Evolutionary conservation across 2,113 vertebrate genomes (phyloP), one percentile per base, ranked within the genome.

Genomic region (Columbina picui): DNA sequence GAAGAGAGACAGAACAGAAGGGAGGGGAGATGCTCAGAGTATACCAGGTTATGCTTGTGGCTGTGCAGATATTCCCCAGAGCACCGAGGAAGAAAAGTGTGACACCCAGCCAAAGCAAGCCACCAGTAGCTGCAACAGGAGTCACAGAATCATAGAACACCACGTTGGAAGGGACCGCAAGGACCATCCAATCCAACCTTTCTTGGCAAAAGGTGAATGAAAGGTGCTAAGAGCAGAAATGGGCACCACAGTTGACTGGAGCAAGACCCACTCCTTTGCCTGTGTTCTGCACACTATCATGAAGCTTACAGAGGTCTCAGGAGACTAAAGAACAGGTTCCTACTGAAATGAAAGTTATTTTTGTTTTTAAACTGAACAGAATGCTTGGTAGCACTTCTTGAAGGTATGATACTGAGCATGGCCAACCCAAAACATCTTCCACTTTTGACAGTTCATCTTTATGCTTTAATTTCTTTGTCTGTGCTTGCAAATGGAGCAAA

Each of bases 351-450:
- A 57, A 89, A 89, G 32, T 32, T 45, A 45, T 18, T 45, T 45
- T 19, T 45, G 17, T 43, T 18, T 45, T 45, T 19, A 19, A 43
- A 45, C 17, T 45, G 43, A 45, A 45, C 43, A 45, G 12, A 53
- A 59, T n/a, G 27, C 14, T 69, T 69, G 64, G 25, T 41, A 73
- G 71, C 9, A 47, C 10, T 74, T 84, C 65, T 68, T 59, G 47
- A 87, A 60, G 11, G 10, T 36, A 13, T 1, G 5, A 14, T 10
- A 45, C 27, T 22, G 15, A 43, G 13, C 6, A 57, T 0, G 1
- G 39, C 32, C 47, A 41, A 57, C 13, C 20, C 19, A 78, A 70
- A 84, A 16, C 20, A 59, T 64, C 41, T 68, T 80, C 34, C 17
- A n/a, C 21, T 85, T 92, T 9, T 49, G 41, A 67, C 34, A 79